phyloP scores from a whole-genome alignment of 2,797 vertebrate species.

The Pseudochirops corinnae region DNA sequence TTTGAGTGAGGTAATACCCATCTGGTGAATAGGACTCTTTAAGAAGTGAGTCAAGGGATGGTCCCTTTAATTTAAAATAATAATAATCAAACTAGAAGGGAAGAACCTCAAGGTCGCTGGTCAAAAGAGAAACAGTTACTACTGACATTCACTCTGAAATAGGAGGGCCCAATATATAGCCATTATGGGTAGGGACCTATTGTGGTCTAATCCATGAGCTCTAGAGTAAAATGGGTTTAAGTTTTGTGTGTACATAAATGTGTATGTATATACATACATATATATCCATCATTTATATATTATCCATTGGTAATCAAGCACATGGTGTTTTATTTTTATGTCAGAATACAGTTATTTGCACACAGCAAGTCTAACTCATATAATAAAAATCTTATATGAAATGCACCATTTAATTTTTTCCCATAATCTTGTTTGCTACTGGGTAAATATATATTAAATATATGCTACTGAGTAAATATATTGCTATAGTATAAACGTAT shows the following conservation, averaged over 20 bases:
- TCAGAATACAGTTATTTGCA: neutral
- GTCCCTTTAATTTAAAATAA: too few relatives aligned
- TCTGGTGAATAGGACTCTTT: too few relatives aligned
- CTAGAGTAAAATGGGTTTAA: too few relatives aligned
- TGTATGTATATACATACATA: neutral
- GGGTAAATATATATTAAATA: conserved; percentile 33
- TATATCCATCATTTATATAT: conserved; percentile 2
- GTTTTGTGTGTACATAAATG: neutral
- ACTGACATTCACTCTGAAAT: too few relatives aligned
- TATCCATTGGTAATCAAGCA: neutral
- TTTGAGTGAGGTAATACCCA: too few relatives aligned
- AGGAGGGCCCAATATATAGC: too few relatives aligned
- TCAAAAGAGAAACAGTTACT: too few relatives aligned
- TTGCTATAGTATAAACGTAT: conserved; percentile 9
- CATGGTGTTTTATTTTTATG: neutral
- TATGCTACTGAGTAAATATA: conserved; percentile 16
- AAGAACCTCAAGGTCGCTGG: too few relatives aligned
- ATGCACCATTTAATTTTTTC: neutral
- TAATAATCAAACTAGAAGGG: too few relatives aligned
- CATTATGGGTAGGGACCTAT: too few relatives aligned
- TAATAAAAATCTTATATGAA: conserved; percentile 21
- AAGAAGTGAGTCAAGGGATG: too few relatives aligned
- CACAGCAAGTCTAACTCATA: conserved; percentile 31
- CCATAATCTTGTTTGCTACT: neutral
- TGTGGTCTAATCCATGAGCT: too few relatives aligned